Percentiles rank a stretch among this genome's conserved stretches.
Conservation (phyloP, 2,888 invertebrate genomes). For the Cheilosia impressa region DNA sequence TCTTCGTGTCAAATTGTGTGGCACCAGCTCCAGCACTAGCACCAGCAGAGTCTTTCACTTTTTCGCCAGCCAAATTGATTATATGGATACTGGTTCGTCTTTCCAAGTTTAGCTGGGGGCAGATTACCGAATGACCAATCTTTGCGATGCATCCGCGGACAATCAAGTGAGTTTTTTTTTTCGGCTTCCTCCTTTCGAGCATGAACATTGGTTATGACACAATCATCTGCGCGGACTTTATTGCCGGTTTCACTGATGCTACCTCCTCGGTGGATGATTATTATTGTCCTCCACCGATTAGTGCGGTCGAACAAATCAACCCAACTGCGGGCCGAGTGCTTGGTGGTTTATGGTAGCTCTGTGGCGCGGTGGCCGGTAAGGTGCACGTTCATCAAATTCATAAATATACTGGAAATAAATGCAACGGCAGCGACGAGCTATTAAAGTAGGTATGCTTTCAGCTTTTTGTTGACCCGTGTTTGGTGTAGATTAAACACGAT, state of each 20-base stretch:
- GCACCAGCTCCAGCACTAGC: constrained; percentile 20
- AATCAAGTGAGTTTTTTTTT: constrained; percentile 44
- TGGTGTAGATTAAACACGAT: constrained; percentile 43
- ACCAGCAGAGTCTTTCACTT: constrained; percentile 70
- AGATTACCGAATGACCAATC: constrained; percentile 70
- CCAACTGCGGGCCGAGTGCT: constrained; percentile 7
- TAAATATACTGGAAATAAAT: constrained; percentile 33
- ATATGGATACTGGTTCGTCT: constrained; percentile 64
- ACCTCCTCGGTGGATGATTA: constrained; percentile 37
- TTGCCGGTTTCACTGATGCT: constrained; percentile 44
- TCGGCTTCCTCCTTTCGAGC: constrained; percentile 70
- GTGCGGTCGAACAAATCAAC: constrained; percentile 47
- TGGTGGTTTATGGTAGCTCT: constrained; percentile 13
- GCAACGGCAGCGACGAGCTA: constrained; percentile 27
- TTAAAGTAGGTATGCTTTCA: constrained; percentile 34
- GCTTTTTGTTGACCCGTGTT: constrained; percentile 19
- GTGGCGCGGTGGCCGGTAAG: constrained; percentile 38
- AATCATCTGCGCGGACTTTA: constrained; percentile 56
- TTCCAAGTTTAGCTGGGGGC: constrained; percentile 38
- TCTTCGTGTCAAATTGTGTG: constrained; percentile 56
- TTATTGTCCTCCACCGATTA: constrained; percentile 63
- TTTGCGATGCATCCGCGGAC: constrained; percentile 46
- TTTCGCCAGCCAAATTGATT: constrained; percentile 59
- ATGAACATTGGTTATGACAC: constrained; percentile 64
- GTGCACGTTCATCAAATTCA: constrained; percentile 45